Evolutionary conservation across 2,888 invertebrate genomes (phyloP).

Genomic region (Agrochola circellaris): DNA sequence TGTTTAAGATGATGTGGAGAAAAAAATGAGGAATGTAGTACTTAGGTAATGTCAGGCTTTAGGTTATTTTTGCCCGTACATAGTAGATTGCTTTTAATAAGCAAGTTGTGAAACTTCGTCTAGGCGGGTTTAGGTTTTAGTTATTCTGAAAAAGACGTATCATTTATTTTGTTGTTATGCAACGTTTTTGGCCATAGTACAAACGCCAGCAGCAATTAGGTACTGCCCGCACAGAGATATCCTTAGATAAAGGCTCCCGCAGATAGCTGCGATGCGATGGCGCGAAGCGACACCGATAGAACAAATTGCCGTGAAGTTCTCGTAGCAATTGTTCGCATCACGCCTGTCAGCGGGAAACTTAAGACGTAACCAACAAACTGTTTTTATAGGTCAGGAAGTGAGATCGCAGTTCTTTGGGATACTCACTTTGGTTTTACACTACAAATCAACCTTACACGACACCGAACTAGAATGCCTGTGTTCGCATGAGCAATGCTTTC

Average conservation of each 20-base stretch:
- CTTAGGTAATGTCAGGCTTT: background rate
- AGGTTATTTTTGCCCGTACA: background rate
- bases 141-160: background rate
- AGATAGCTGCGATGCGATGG: no score
- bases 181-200: background rate
- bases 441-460: background rate
- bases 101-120: background rate
- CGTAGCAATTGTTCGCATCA: no score
- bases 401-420: background rate
- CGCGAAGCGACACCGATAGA: no score
- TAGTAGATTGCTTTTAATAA: background rate
- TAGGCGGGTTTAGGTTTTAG: background rate
- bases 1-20: conserved; percentile 27
- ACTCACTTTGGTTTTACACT: background rate
- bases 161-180: background rate
- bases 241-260: background rate
- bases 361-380: background rate
- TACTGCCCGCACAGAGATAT: no score
- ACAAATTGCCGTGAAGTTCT: no score
- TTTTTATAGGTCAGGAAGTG: background rate
- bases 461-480: background rate
- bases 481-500: no score
- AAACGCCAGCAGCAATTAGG: background rate
- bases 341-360: no score
- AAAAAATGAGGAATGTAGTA: conserved; percentile 4